These are phyloP conservation scores for Anisognathus igniventris DNA, from an alignment of 2,797 vertebrate species.

Conservation along the genomic window DNA sequence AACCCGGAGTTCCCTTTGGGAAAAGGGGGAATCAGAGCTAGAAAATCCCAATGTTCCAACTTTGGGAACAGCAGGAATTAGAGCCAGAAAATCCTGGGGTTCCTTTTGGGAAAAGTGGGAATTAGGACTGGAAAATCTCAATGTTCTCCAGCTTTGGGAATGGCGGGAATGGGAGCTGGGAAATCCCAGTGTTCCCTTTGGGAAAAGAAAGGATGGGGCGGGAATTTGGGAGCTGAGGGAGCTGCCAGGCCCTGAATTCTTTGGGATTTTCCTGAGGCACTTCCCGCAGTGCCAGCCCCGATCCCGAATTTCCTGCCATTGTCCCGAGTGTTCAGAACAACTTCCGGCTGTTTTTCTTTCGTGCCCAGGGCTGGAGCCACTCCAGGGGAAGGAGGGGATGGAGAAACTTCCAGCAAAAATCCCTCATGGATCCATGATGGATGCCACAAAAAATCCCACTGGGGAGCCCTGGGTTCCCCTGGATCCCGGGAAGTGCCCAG, in stretches of 20 bases:
- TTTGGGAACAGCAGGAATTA: neutral
- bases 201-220: accelerated
- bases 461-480: neutral
- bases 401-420: neutral
- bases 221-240: neutral
- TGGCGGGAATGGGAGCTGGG: neutral
- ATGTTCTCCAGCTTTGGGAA: neutral
- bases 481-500: neutral
- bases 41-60: neutral
- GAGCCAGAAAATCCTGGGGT: neutral
- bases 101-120: neutral
- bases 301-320: slow-evolving; percentile 23
- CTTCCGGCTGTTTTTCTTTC: neutral
- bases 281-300: neutral
- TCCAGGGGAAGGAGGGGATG: neutral
- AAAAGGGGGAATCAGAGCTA: accelerated
- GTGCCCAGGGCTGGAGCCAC: neutral
- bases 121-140: neutral
- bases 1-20: neutral
- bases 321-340: neutral
- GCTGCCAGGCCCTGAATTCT: neutral
- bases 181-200: accelerated
- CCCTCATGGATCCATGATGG: accelerated
- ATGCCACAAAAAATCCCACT: neutral
- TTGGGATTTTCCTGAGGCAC: neutral